These are phyloP conservation scores for Pomatorhinus ruficollis DNA, from an alignment of 2,113 vertebrate genomes.

Conservation along the genomic window DNA sequence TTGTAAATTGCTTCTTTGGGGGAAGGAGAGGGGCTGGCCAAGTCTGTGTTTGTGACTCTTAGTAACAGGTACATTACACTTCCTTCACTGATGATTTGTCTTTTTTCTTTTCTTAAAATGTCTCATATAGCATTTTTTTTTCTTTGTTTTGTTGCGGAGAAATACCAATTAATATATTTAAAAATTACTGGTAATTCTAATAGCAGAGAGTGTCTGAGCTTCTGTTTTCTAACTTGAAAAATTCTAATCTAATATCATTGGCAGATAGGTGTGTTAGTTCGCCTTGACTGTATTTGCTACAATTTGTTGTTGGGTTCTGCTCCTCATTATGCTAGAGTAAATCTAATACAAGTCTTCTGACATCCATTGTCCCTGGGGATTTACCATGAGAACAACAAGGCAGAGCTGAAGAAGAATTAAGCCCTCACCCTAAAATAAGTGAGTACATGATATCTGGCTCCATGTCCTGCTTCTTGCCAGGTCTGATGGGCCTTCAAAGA, in stretches of 20 bases:
- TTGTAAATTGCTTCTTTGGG: conserved; percentile 28
- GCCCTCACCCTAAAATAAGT: background rate
- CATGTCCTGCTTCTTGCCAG: background rate
- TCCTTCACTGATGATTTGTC: background rate
- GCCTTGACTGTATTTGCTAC: background rate
- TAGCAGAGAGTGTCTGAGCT: background rate
- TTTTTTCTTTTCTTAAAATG: background rate
- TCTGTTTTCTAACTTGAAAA: background rate
- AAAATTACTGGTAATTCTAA: background rate
- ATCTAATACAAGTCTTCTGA: background rate
- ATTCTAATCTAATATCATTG: background rate
- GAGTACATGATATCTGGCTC: background rate
- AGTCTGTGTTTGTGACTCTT: background rate
- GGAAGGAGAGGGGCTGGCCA: background rate
- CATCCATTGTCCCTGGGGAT: background rate
- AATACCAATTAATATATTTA: background rate
- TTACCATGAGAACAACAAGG: background rate
- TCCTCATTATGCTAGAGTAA: background rate
- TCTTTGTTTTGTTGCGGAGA: background rate
- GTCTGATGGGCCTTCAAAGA: background rate
- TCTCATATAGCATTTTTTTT: background rate
- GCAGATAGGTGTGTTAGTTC: background rate
- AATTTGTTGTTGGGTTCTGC: background rate
- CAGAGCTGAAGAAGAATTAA: background rate
- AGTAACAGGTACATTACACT: background rate